Percentiles rank a stretch among this genome's conserved stretches.
These are phyloP conservation scores for Leptothorax acervorum DNA, from an alignment of 2,888 invertebrate genomes.

Conservation along the genomic window DNA sequence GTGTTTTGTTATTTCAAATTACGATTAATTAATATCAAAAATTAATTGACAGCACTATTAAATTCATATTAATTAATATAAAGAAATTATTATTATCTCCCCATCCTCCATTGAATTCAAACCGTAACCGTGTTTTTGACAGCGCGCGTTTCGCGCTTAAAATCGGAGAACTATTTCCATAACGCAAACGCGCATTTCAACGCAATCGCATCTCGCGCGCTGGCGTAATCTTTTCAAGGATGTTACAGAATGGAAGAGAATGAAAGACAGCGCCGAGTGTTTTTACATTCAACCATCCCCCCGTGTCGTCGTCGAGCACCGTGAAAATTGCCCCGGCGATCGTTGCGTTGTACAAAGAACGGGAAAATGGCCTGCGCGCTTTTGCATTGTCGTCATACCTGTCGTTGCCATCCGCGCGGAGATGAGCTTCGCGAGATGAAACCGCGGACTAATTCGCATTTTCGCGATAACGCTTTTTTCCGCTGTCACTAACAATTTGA, in stretches of 20 bases:
- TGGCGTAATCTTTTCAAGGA: slow-evolving; percentile 26
- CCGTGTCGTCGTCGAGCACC: background rate
- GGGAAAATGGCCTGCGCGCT: slow-evolving; percentile 31
- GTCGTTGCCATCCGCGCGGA: slow-evolving; percentile 13
- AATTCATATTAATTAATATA: slow-evolving; percentile 18
- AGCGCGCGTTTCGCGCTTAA: background rate
- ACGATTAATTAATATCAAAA: background rate
- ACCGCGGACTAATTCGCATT: slow-evolving; percentile 38
- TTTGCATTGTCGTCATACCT: slow-evolving; percentile 38
- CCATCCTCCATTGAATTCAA: background rate
- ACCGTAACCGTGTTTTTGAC: background rate
- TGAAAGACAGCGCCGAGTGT: slow-evolving; percentile 21
- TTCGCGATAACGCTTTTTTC: slow-evolving; percentile 6
- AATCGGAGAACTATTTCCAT: background rate
- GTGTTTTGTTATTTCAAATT: background rate
- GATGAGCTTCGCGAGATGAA: slow-evolving; percentile 26
- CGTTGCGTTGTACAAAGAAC: slow-evolving; percentile 28
- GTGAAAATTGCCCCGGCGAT: slow-evolving; percentile 14
- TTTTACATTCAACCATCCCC: slow-evolving; percentile 22
- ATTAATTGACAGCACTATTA: background rate
- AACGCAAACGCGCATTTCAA: slow-evolving; percentile 11
- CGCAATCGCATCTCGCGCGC: background rate
- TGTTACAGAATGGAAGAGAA: slow-evolving; percentile 15
- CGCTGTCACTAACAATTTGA: slow-evolving; percentile 11
- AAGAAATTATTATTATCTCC: background rate